phyloP scores from a whole-genome alignment of 2,888 invertebrate species.

The Aleiodes alternator region DNA sequence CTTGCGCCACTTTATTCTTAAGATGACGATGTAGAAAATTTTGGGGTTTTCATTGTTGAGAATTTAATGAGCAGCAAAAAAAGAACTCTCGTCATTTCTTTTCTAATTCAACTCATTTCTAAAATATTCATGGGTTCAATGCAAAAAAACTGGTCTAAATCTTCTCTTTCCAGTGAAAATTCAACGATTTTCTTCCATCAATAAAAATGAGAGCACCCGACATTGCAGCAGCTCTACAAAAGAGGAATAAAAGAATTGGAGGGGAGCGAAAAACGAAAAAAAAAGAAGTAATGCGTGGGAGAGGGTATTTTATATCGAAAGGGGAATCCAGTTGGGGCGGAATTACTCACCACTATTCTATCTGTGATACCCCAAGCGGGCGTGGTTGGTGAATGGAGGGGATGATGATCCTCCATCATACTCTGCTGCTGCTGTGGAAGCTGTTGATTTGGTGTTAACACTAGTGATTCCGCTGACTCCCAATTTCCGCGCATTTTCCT shows the following conservation, averaged over 20 bases:
- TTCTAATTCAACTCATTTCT: too few species aligned
- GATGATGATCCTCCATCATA: constrained; percentile 57
- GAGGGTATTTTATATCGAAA: constrained; percentile 49
- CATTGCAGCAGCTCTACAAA: constrained; percentile 59
- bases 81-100: too few species aligned
- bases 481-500: constrained; percentile 62
- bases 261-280: constrained; percentile 40
- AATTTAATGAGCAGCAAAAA: too few species aligned
- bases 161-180: not conserved
- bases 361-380: constrained; percentile 66
- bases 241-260: constrained; percentile 39
- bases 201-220: constrained; percentile 35
- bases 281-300: constrained; percentile 34
- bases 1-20: too few species aligned
- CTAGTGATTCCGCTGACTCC: constrained; percentile 57
- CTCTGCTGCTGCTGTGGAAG: constrained; percentile 57
- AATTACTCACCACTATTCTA: constrained; percentile 68
- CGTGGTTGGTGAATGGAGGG: constrained; percentile 66
- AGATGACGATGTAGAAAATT: too few species aligned
- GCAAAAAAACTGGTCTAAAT: too few species aligned
- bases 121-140: too few species aligned
- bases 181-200: not conserved
- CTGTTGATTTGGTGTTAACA: constrained; percentile 56
- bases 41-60: too few species aligned
- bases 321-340: constrained; percentile 36